phyloP scores from a whole-genome alignment of 1,140 invertebrate genomes.

The Phortica variegata region DNA sequence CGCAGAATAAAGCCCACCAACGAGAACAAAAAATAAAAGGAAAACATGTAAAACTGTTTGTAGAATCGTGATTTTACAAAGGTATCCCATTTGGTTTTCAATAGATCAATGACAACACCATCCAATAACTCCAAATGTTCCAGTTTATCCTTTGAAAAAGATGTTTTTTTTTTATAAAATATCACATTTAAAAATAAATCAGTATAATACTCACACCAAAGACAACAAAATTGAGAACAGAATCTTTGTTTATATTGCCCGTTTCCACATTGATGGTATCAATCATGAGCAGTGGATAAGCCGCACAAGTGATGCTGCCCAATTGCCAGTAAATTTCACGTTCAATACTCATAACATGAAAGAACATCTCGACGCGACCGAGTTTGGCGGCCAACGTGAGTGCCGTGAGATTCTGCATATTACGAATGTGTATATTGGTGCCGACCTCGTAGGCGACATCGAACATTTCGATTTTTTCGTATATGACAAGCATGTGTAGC shows the following conservation, averaged over 20 bases:
- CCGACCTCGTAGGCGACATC: slow-evolving; percentile 93
- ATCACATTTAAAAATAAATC: too few species aligned
- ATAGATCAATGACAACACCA: slow-evolving; percentile 88
- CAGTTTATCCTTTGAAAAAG: slow-evolving; percentile 78
- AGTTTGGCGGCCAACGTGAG: slow-evolving; percentile 92
- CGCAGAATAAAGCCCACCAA: slow-evolving; percentile 82
- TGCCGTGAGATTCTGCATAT: slow-evolving; percentile 86
- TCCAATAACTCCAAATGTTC: slow-evolving; percentile 96
- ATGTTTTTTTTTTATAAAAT: too few species aligned
- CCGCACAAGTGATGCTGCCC: slow-evolving; percentile 92
- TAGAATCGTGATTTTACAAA: slow-evolving; percentile 96
- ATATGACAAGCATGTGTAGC: slow-evolving; percentile 95
- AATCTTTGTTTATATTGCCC: slow-evolving; percentile 90
- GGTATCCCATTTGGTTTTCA: slow-evolving; percentile 97
- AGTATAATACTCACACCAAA: slow-evolving; percentile 93
- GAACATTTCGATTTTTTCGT: slow-evolving; percentile 89
- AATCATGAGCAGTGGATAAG: slow-evolving; percentile 93
- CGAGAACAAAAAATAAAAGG: slow-evolving; percentile 85
- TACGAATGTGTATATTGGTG: slow-evolving; percentile 79
- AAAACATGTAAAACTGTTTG: slow-evolving; percentile 85
- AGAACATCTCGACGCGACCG: slow-evolving; percentile 90
- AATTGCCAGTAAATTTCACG: slow-evolving; percentile 97
- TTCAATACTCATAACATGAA: slow-evolving; percentile 92
- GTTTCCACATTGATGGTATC: slow-evolving; percentile 93
- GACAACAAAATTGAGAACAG: slow-evolving; percentile 95